phyloP scores from a whole-genome alignment of 53 echinoderm and acorn worm genomes.

The Henricia sp. region DNA sequence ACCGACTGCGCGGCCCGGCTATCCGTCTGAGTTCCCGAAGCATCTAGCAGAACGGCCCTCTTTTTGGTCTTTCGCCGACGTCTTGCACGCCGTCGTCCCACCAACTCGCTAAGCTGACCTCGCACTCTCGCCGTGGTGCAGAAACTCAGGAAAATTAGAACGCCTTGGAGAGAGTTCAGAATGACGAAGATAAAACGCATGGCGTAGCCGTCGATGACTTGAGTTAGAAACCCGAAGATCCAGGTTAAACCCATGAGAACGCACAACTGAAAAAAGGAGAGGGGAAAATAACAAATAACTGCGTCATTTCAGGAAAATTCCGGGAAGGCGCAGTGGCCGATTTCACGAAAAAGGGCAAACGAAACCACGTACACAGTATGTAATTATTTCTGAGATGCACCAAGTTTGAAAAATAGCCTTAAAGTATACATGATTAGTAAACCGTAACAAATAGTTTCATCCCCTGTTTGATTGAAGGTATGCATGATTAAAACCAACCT shows the following conservation, averaged over 20 bases:
- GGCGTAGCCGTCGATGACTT: conserved; percentile 25
- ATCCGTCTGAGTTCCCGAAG: background rate
- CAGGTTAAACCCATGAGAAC: conserved; percentile 36
- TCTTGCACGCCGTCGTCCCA: background rate
- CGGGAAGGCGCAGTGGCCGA: background rate
- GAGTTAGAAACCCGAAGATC: conserved; percentile 26
- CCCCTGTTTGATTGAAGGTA: no score
- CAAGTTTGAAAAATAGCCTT: no score
- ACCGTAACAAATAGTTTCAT: no score
- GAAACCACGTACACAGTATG: no score
- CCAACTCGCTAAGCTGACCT: background rate
- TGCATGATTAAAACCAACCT: no score
- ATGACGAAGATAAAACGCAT: conserved; percentile 46
- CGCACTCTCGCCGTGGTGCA: conserved; percentile 18
- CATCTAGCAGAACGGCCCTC: background rate
- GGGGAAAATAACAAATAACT: background rate
- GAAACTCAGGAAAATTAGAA: conserved; percentile 49
- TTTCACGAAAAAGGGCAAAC: no score
- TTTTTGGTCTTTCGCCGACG: background rate
- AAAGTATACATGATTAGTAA: no score
- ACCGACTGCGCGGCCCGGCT: no score
- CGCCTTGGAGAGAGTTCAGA: conserved; percentile 45
- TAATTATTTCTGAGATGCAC: no score
- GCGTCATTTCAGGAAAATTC: background rate
- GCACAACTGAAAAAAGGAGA: conserved; percentile 24